These are phyloP conservation scores for Andrena cerasifolii DNA, from an alignment of 1,140 invertebrate species.

Conservation along the genomic window DNA sequence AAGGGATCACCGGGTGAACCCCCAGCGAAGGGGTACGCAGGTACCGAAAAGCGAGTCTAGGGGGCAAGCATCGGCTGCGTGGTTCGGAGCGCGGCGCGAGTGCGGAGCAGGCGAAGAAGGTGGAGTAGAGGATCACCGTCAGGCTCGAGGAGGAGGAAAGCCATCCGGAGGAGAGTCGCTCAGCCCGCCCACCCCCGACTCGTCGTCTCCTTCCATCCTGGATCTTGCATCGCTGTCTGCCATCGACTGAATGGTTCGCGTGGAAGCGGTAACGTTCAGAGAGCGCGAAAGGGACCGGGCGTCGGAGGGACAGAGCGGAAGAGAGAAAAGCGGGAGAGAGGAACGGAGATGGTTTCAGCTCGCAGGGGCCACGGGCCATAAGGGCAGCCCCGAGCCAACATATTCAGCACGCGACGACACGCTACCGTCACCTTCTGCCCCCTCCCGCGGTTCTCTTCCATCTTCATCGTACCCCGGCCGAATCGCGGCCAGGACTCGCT, in stretches of 20 bases:
- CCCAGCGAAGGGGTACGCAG: constrained; percentile 17
- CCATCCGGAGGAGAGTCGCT: constrained; percentile 14
- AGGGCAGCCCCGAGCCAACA: constrained; percentile 50
- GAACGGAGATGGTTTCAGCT: constrained; percentile 23
- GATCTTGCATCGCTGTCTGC: background rate
- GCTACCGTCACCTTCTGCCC: constrained; percentile 62
- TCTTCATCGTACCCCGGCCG: background rate
- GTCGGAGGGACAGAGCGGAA: background rate
- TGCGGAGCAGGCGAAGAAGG: background rate
- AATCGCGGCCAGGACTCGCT: background rate
- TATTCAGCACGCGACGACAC: constrained; percentile 68
- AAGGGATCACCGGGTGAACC: constrained; percentile 28
- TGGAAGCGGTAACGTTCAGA: constrained; percentile 29
- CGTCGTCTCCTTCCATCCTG: constrained; percentile 7
- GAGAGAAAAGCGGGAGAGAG: constrained; percentile 1
- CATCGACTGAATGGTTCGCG: constrained; percentile 22
- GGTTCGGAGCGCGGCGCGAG: background rate
- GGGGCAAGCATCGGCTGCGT: background rate
- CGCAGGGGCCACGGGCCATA: constrained; percentile 51
- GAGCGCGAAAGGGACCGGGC: background rate
- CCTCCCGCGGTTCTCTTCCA: background rate
- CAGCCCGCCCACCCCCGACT: constrained; percentile 36
- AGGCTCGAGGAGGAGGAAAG: constrained; percentile 24
- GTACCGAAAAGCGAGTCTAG: background rate
- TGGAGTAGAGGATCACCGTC: constrained; percentile 30